phyloP scores from a whole-genome alignment of 2,888 invertebrate genomes.

The Diarsia brunnea region DNA sequence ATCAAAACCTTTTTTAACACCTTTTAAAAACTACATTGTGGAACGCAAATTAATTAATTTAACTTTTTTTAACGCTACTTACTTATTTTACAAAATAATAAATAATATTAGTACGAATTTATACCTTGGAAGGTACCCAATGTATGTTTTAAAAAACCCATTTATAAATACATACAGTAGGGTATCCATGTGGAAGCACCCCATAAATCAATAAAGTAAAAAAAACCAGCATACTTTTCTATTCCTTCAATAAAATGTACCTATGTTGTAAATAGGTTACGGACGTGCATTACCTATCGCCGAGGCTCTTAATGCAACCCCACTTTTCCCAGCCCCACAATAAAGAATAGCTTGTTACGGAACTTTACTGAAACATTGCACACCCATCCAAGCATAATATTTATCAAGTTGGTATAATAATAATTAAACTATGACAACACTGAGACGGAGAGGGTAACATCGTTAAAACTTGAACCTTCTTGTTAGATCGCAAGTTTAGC shows the following conservation, averaged over 20 bases:
- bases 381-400: slow-evolving; percentile 26
- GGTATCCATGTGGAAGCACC: too few relatives aligned
- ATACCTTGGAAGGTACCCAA: not conserved
- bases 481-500: slow-evolving; percentile 35
- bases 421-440: slow-evolving; percentile 49
- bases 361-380: slow-evolving; percentile 16
- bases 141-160: not conserved
- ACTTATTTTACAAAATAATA: too few relatives aligned
- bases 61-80: too few relatives aligned
- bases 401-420: slow-evolving; percentile 29
- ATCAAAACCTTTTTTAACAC: not conserved
- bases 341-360: not conserved
- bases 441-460: slow-evolving; percentile 35
- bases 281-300: not conserved
- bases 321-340: not conserved
- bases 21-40: not conserved
- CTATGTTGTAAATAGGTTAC: not conserved
- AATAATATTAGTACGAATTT: not conserved
- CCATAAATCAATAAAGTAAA: too few relatives aligned
- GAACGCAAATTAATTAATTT: not conserved
- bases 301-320: not conserved
- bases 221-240: too few relatives aligned
- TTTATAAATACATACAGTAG: not conserved
- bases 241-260: not conserved
- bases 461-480: slow-evolving; percentile 57